Percentiles rank a stretch among this genome's conserved stretches.
phyloP scores from a whole-genome alignment of 2,113 vertebrate species.

The Condylura cristata region DNA sequence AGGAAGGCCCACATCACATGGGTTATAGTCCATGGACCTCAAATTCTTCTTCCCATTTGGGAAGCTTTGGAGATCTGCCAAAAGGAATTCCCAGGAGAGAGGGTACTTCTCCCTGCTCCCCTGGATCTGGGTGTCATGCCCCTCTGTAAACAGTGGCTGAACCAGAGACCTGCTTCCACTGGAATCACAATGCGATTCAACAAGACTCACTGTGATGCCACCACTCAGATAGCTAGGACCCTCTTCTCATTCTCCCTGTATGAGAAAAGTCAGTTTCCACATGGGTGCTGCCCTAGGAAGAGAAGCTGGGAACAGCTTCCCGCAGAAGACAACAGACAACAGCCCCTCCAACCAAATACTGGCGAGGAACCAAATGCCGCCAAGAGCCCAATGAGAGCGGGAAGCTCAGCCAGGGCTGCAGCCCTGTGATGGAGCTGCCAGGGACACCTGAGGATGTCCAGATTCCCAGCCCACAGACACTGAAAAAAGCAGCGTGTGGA shows the following conservation, averaged over 20 bases:
- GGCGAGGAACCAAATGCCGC: background rate
- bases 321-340: background rate
- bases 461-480: background rate
- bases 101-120: background rate
- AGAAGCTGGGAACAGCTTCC: background rate
- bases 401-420: background rate
- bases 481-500: background rate
- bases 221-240: background rate
- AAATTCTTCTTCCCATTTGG: background rate
- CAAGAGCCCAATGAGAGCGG: background rate
- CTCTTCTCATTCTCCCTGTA: background rate
- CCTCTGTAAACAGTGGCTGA: background rate
- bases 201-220: background rate
- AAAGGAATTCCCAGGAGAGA: background rate
- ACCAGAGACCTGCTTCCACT: background rate
- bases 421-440: rapidly evolving
- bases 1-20: background rate
- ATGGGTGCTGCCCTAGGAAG: background rate
- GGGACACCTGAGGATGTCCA: background rate
- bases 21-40: background rate
- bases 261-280: background rate
- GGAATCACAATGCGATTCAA: too few relatives aligned
- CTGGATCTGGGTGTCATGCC: background rate
- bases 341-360: background rate
- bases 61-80: background rate